phyloP scores from a whole-genome alignment of 2,797 vertebrate genomes.

The Brotogeris chrysoptera region DNA sequence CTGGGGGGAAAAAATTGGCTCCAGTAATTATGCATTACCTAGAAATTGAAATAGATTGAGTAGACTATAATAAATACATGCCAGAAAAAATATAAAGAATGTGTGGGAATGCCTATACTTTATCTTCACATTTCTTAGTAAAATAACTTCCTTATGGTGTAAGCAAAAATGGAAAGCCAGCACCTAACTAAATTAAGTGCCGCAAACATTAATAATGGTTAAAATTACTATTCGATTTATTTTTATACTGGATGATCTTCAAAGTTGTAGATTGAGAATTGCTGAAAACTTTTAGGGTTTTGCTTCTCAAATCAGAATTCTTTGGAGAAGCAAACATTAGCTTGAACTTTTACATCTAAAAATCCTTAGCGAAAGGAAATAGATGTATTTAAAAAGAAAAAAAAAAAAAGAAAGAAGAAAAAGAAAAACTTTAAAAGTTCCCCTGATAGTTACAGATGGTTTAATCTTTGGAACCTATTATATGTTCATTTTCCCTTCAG shows the following conservation, averaged over 20 bases:
- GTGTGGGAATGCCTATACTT: conserved; percentile 43
- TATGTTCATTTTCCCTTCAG: conserved; percentile 76
- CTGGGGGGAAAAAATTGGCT: background rate
- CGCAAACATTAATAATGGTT: conserved; percentile 10
- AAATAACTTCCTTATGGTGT: conserved; percentile 56
- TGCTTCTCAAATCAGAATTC: background rate
- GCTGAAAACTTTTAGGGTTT: background rate
- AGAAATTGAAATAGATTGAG: conserved; percentile 19
- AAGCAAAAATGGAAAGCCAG: conserved; percentile 33
- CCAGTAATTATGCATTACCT: background rate
- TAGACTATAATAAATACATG: background rate
- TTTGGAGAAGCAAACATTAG: conserved; percentile 8
- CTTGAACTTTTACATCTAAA: conserved; percentile 35
- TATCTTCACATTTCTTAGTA: conserved; percentile 31
- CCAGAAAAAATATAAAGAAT: conserved; percentile 36
- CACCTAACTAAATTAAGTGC: conserved; percentile 17
- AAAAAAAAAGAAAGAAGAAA: conserved; percentile 10
- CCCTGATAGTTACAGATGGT: conserved; percentile 73
- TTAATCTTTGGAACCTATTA: conserved; percentile 75
- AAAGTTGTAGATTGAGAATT: background rate
- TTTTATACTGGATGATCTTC: conserved; percentile 23
- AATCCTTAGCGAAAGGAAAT: conserved; percentile 32
- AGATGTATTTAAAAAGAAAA: background rate
- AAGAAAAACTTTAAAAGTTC: conserved; percentile 70
- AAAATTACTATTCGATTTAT: conserved; percentile 14